Evolutionary conservation across 2,888 invertebrate genomes (phyloP), one percentile per base, ranked within the genome.

Genomic region (Euzophera pinguis): DNA sequence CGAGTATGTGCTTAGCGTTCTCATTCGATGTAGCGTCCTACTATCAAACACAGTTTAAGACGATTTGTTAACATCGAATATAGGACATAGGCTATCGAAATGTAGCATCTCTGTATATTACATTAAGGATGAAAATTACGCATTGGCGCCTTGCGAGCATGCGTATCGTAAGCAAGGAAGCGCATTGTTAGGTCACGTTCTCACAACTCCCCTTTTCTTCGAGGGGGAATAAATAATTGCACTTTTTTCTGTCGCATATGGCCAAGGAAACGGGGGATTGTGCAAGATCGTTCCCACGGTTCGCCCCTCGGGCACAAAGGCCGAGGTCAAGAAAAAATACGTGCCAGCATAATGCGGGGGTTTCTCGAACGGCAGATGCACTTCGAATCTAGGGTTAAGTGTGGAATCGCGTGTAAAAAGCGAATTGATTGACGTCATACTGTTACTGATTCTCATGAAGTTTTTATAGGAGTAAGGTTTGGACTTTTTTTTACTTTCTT

Each of bases 211-310:
- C 86, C 87, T 84, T 87, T 89, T 89, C 86, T 88, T 87, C 78
- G 83, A 84, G 85, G 88, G 86, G 86, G 88, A 87, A 88, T 87
- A 87, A 87, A 88, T 89, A 88, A 90, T 89, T 90, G 90, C 88
- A 89, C 86, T 90, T 90, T 90, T 90, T 90, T 89, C 86, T 85
- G 88, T 86, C 89, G 84, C 90, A 90, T 88, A 89, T 90, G 90
- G 89, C 88, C 79, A 84, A 89, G 87, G 85, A 88, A 86, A 80
- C 81, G 81, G 73, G 71, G 84, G 81, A 82, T 87, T 85, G 84
- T 79, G 84, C 83, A 86, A 82, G 80, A 81, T 78, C 80, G 80
- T 89, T 90, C 89, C 89, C 90, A 89, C 89, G 90, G 82, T 82
- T 84, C 80, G 84, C 87, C 87, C 88, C 84, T 77, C 72, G 80